Evolutionary conservation across 2,797 vertebrate species (phyloP).

Genomic region (Mastacembelus armatus): DNA sequence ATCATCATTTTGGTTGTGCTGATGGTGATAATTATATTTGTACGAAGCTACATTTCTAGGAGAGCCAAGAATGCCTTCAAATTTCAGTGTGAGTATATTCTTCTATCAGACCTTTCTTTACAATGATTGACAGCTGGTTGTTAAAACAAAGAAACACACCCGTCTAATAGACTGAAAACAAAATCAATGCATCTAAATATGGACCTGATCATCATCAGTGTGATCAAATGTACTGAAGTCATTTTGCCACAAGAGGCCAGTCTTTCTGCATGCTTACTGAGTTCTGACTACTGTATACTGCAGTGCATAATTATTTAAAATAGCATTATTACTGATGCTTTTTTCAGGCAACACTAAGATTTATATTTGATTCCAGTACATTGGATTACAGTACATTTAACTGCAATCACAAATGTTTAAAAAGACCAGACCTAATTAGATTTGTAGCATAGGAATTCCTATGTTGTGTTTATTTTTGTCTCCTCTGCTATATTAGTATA

Average conservation of each 20-base stretch:
- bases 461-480: no score
- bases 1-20: slow-evolving; percentile 42
- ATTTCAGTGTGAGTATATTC: slow-evolving; percentile 40
- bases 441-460: no score
- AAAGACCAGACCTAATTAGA: no score
- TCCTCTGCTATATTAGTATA: no score
- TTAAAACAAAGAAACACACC: background rate
- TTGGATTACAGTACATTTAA: no score
- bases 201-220: background rate
- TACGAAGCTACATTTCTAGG: slow-evolving; percentile 11
- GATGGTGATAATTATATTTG: slow-evolving; percentile 31
- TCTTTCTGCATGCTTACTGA: slow-evolving; percentile 9
- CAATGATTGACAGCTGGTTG: no score
- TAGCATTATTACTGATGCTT: background rate
- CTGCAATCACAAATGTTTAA: no score
- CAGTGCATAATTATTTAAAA: background rate
- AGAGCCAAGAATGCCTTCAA: slow-evolving; percentile 14
- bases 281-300: background rate
- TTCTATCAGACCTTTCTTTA: no score
- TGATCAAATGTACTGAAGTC: background rate
- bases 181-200: background rate
- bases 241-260: slow-evolving; percentile 46
- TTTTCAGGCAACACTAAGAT: background rate
- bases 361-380: no score
- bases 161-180: background rate